Percentiles rank a stretch among this genome's conserved stretches.
These are phyloP conservation scores for Caerostris darwini DNA, from an alignment of 1,140 invertebrate genomes.

Conservation along the genomic window DNA sequence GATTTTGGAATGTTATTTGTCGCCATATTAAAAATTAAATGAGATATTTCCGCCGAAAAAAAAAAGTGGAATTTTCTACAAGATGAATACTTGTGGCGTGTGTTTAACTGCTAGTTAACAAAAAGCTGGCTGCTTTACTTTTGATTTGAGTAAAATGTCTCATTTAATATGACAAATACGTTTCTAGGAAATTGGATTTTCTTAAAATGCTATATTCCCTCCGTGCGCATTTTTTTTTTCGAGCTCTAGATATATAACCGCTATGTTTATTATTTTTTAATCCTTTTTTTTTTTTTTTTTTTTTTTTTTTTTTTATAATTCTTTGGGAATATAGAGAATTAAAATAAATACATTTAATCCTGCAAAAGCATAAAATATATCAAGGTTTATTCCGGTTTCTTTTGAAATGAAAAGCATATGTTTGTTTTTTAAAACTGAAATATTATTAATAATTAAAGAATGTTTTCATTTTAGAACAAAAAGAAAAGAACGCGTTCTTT, in stretches of 20 bases:
- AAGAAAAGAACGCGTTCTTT: background rate
- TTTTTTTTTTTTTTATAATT: background rate
- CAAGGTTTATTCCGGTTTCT: background rate
- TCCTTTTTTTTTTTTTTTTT: background rate
- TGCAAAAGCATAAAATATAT: constrained; percentile 28
- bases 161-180: constrained; percentile 68
- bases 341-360: constrained; percentile 51
- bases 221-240: background rate
- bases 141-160: constrained; percentile 60
- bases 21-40: constrained; percentile 65
- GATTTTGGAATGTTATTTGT: constrained; percentile 60
- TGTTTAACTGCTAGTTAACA: constrained; percentile 42
- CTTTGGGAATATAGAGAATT: constrained; percentile 31
- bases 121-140: constrained; percentile 30
- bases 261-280: background rate
- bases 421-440: background rate
- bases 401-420: constrained; percentile 17
- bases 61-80: background rate
- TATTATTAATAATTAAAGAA: constrained; percentile 20
- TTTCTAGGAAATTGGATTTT: constrained; percentile 68
- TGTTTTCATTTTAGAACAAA: background rate
- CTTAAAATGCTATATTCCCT: background rate
- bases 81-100: constrained; percentile 57
- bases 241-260: background rate
- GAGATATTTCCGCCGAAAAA: constrained; percentile 6